These are phyloP conservation scores for Crossocerus cetratus DNA, from an alignment of 2,888 invertebrate genomes.

Conservation along the genomic window DNA sequence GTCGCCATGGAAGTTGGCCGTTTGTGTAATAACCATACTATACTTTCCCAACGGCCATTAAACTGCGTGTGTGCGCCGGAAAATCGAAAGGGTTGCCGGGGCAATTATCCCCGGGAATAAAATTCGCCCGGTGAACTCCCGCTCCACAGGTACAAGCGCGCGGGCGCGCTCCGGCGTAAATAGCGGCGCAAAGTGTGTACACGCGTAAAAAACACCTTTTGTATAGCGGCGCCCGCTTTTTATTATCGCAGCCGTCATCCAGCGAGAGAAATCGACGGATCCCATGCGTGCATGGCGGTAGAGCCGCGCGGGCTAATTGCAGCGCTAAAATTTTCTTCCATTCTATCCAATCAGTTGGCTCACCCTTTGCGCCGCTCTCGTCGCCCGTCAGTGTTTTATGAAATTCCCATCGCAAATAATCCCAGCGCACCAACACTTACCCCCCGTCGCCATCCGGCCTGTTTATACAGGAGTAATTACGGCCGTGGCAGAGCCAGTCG, in stretches of 20 bases:
- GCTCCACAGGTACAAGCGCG: background rate
- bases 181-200: constrained; percentile 2
- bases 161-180: background rate
- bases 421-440: background rate
- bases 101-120: background rate
- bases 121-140: background rate
- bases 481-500: background rate
- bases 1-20: background rate
- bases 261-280: no score
- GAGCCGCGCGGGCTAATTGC: background rate
- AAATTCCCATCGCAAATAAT: background rate
- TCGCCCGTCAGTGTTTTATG: background rate
- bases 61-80: background rate
- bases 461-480: background rate
- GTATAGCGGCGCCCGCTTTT: background rate
- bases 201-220: constrained; percentile 2
- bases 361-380: background rate
- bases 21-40: constrained; percentile 5
- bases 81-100: constrained; percentile 7
- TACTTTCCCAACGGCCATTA: background rate
- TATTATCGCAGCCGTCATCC: background rate
- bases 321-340: background rate
- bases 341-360: background rate
- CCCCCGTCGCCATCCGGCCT: background rate
- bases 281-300: background rate